phyloP scores from a whole-genome alignment of 2,888 invertebrate genomes.

The Aphelenchoides bicaudatus region DNA sequence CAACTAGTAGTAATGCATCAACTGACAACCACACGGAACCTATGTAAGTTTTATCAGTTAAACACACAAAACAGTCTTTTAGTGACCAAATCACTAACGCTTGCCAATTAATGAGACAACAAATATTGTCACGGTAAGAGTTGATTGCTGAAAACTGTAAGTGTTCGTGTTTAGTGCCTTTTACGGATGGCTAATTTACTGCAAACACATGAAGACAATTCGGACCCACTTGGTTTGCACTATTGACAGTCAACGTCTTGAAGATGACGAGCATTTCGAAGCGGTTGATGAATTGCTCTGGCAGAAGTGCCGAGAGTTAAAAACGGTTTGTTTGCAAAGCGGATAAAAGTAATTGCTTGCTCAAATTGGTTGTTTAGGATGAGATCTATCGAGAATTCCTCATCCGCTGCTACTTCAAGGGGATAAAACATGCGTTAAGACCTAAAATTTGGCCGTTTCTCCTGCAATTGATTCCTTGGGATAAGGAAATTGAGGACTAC shows the following conservation, averaged over 20 bases:
- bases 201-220: constrained; percentile 80
- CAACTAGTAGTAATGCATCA: neutral
- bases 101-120: constrained; percentile 88
- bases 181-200: constrained; percentile 81
- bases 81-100: constrained; percentile 71
- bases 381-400: constrained; percentile 71
- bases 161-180: no score
- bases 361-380: constrained; percentile 38
- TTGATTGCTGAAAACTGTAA: no score
- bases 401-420: constrained; percentile 80
- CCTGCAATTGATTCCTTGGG: constrained; percentile 50
- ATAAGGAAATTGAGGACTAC: constrained; percentile 42
- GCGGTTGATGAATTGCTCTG: constrained; percentile 53
- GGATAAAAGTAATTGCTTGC: neutral
- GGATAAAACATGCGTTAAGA: constrained; percentile 68
- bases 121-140: constrained; percentile 89
- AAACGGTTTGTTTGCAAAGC: constrained; percentile 24
- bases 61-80: constrained; percentile 30
- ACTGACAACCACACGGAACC: neutral
- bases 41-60: neutral
- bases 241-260: constrained; percentile 68
- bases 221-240: constrained; percentile 84
- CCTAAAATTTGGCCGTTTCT: constrained; percentile 56
- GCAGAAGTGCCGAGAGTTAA: constrained; percentile 40
- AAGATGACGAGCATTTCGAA: constrained; percentile 19